Percentiles rank a stretch among this genome's conserved stretches.
Conservation (phyloP, 2,888 invertebrate species). For the Zele albiditarsus region DNA sequence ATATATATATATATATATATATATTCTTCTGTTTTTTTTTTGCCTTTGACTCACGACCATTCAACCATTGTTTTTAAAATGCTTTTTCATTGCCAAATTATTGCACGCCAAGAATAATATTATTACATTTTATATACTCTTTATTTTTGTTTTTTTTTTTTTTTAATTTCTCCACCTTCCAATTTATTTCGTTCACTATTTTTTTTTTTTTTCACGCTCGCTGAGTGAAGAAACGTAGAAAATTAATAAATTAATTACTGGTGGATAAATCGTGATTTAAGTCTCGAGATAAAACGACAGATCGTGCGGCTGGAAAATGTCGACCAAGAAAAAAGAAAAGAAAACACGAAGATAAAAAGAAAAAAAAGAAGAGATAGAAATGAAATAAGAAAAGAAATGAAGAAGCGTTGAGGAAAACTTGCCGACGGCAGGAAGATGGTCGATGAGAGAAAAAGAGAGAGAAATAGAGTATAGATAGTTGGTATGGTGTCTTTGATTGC, state of each 20-base stretch:
- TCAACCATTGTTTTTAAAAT: too few species aligned
- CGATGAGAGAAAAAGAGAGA: neutral
- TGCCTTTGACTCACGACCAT: too few species aligned
- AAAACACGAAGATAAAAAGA: neutral
- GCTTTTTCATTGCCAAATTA: too few species aligned
- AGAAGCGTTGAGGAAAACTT: neutral
- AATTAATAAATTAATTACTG: slow-evolving; percentile 4
- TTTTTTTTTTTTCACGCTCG: neutral
- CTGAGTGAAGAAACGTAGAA: neutral
- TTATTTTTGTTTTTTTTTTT: neutral
- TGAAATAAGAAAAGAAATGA: neutral
- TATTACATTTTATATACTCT: too few species aligned
- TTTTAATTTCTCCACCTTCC: neutral
- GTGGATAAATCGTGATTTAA: slow-evolving; percentile 11
- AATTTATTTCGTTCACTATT: neutral
- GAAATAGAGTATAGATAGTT: slow-evolving; percentile 23
- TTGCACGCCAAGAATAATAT: too few species aligned
- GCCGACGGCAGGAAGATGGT: neutral
- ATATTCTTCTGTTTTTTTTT: too few species aligned
- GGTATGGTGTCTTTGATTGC: slow-evolving; percentile 42
- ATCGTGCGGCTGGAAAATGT: slow-evolving; percentile 7
- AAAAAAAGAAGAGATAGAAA: neutral
- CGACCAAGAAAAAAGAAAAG: neutral
- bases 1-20: too few species aligned
- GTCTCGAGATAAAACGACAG: slow-evolving; percentile 2